Base-by-base conservation (phyloP, 2,888 invertebrate genomes). In the Chironomus riparius region DNA sequence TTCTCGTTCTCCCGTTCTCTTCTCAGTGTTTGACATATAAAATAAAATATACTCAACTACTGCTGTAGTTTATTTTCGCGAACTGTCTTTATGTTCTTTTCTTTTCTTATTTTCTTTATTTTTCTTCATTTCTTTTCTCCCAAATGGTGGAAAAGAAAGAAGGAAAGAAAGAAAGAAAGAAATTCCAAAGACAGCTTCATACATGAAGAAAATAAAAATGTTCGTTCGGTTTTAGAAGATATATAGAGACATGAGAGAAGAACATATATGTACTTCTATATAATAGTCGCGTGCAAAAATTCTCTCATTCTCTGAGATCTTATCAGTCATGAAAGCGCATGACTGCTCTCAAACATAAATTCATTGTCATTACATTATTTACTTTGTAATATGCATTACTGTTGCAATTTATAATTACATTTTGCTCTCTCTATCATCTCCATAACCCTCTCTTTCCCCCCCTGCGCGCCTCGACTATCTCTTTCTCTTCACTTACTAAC, bases 331-430 rank as follows among this genome's bases (percentile, higher is more conserved):
- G 68, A 47, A 47, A 62, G 74, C 74, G 74, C 74, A 74, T 74
- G 74, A 68, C 65, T 73, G 28, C 74, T 62, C 68, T 68, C 74
- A 62, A 50, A 72, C 15, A 38, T 62, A 74, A 68, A 28, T 47
- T 68, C 65, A 48, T 21, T 68, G 68, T 65, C 74, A 68, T 65
- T 74, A 74, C 68, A 74, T 68, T 74, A 24, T 65, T 24, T 24
- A 65, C 24, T 21, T 13, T 61, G 28, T 47, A 24, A 65, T 74
- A 68, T 74, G 74, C 74, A 74, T 50, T 56, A 15, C 24, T 50
- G 70, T 56, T 50, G 50, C 56, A 56, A 38, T 56, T 56, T 56
- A 56, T 56, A 56, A 56, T 56, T 56, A 38, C 38, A 38, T 38
- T 38, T 38, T 38, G 56, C 56, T 18, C 56, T 56, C 18, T 56